These are phyloP conservation scores for Hoplostethus atlanticus DNA, from an alignment of 2,797 vertebrate genomes.

Conservation along the genomic window DNA sequence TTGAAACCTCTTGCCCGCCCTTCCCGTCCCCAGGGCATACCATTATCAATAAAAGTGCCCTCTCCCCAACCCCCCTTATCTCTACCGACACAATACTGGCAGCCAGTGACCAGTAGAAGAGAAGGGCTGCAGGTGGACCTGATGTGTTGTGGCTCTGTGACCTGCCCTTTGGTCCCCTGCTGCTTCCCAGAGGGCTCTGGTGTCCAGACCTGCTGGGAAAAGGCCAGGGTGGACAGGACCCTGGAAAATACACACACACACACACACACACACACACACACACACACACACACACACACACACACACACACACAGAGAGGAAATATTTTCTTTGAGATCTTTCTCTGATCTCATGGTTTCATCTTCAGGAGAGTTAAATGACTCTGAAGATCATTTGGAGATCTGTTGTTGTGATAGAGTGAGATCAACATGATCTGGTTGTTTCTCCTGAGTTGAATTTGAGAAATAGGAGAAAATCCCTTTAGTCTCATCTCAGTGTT, in stretches of 20 bases:
- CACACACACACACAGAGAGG: neutral
- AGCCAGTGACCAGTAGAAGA: conserved; percentile 10
- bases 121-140: conserved; percentile 30
- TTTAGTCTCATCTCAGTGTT: too few species aligned
- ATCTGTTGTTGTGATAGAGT: too few species aligned
- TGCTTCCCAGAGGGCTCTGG: conserved; percentile 51
- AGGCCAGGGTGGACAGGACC: neutral
- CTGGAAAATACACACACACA: neutral
- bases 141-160: conserved; percentile 36
- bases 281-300: neutral
- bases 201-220: conserved; percentile 40
- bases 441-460: too few species aligned
- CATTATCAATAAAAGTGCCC: neutral
- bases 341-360: too few species aligned
- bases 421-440: too few species aligned
- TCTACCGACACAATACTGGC: neutral
- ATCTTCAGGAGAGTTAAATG: too few species aligned
- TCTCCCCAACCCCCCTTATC: neutral
- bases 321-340: neutral
- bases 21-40: neutral
- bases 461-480: too few species aligned
- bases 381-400: too few species aligned
- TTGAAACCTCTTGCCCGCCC: neutral
- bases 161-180: conserved; percentile 45
- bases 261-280: neutral